Evolutionary conservation across 2,888 invertebrate genomes (phyloP).

Genomic region (Ellobium chinense): DNA sequence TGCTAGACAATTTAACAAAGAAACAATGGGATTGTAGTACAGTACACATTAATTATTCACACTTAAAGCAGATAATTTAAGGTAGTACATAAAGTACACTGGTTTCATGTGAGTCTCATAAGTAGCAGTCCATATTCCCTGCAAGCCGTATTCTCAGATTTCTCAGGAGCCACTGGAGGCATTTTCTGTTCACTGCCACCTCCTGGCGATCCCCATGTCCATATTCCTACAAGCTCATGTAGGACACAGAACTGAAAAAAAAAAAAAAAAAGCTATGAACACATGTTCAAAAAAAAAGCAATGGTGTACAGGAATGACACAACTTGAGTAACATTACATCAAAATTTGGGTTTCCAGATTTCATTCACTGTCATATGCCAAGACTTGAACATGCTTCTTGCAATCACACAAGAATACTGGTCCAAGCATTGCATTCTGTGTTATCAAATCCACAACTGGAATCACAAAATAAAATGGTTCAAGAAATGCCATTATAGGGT

Average conservation of each 20-base stretch:
- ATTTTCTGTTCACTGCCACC: neutral
- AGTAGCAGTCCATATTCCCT: neutral
- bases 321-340: too few species aligned
- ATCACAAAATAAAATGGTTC: too few species aligned
- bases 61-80: conserved; percentile 19
- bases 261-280: neutral
- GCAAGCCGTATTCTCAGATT: neutral
- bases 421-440: too few species aligned
- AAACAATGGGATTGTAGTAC: too few species aligned
- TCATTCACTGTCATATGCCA: too few species aligned
- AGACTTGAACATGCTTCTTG: neutral
- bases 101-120: neutral
- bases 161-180: neutral
- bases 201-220: neutral
- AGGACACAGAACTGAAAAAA: conserved; percentile 48
- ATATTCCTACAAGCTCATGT: conserved; percentile 14
- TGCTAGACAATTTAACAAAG: too few species aligned
- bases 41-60: too few species aligned
- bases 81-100: conserved; percentile 12
- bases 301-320: too few species aligned
- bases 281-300: neutral
- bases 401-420: neutral
- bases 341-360: too few species aligned
- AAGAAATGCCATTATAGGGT: too few species aligned
- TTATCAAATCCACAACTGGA: too few species aligned